Conservation (phyloP, 1,140 invertebrate genomes). For the Tetramorium parvispinum region DNA sequence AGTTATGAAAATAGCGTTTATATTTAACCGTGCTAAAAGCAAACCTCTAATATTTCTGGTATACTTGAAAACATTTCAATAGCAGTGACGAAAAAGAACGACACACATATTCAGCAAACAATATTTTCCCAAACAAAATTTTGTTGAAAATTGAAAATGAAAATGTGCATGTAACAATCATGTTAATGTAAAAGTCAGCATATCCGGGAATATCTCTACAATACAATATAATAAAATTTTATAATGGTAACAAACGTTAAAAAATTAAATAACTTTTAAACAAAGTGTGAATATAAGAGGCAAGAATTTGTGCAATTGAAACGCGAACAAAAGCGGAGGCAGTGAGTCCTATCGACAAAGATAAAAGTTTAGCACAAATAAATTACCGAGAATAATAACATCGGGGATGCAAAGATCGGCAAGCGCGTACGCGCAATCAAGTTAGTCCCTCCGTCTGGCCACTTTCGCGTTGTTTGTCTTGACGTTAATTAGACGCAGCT, state of each 20-base stretch:
- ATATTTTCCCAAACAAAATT: neutral
- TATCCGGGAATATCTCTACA: neutral
- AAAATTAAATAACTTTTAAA: neutral
- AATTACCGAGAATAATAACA: slow-evolving; percentile 45
- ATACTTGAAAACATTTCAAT: slow-evolving; percentile 1
- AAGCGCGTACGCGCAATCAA: slow-evolving; percentile 37
- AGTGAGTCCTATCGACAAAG: neutral
- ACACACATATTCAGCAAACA: neutral
- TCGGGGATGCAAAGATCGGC: slow-evolving; percentile 8
- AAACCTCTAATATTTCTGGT: slow-evolving; percentile 21
- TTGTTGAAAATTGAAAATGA: neutral
- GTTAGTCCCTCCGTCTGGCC: slow-evolving; percentile 12
- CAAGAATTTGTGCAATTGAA: slow-evolving; percentile 5
- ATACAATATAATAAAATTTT: neutral
- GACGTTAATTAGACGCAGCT: slow-evolving; percentile 72
- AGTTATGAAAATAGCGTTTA: slow-evolving; percentile 16
- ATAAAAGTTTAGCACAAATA: slow-evolving; percentile 50
- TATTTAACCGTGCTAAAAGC: neutral
- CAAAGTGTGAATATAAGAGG: neutral
- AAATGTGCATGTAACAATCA: neutral
- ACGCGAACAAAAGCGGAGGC: neutral
- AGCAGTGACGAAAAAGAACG: neutral
- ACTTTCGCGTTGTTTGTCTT: slow-evolving; percentile 63
- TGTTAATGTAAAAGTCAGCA: neutral
- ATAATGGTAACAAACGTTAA: neutral